Evolutionary conservation across 2,113 vertebrate genomes (phyloP).

Genomic region (Hippocampus comes): DNA sequence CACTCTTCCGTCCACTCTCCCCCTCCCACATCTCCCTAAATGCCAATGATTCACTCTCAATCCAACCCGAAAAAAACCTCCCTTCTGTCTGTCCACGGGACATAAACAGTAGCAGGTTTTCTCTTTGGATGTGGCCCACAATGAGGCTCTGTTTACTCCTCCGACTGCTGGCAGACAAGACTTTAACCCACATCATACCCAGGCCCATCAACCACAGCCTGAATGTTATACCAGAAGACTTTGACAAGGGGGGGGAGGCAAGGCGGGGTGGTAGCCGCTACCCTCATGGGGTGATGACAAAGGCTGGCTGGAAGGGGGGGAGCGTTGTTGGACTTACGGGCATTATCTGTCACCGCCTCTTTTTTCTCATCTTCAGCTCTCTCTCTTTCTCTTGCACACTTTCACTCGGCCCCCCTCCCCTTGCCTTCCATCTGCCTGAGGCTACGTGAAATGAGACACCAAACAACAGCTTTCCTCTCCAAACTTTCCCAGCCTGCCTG

Average conservation of each 20-base stretch:
- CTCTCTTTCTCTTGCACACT: conserved; percentile 16
- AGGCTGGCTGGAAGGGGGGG: conserved; percentile 63
- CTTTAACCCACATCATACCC: conserved; percentile 70
- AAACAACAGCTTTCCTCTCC: conserved; percentile 79
- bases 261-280: conserved; percentile 28
- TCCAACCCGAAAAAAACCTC: conserved; percentile 39
- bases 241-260: conserved; percentile 11
- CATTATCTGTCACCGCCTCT: conserved; percentile 67
- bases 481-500: conserved; percentile 78
- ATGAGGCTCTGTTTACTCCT: conserved; percentile 73
- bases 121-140: conserved; percentile 60
- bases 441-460: conserved; percentile 77
- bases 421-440: conserved; percentile 61
- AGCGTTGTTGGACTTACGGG: conserved; percentile 59
- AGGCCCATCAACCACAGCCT: conserved; percentile 59
- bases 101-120: conserved; percentile 70
- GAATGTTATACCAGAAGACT: conserved; percentile 62
- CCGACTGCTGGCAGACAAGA: conserved; percentile 62
- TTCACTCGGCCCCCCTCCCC: conserved; percentile 31
- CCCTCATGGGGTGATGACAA: conserved; percentile 69
- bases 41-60: conserved; percentile 62
- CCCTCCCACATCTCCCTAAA: conserved; percentile 51
- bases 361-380: conserved; percentile 32
- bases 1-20: conserved; percentile 46
- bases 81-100: conserved; percentile 49